These are phyloP conservation scores for Calliopum simillimum DNA, from an alignment of 2,888 invertebrate species.

Conservation along the genomic window DNA sequence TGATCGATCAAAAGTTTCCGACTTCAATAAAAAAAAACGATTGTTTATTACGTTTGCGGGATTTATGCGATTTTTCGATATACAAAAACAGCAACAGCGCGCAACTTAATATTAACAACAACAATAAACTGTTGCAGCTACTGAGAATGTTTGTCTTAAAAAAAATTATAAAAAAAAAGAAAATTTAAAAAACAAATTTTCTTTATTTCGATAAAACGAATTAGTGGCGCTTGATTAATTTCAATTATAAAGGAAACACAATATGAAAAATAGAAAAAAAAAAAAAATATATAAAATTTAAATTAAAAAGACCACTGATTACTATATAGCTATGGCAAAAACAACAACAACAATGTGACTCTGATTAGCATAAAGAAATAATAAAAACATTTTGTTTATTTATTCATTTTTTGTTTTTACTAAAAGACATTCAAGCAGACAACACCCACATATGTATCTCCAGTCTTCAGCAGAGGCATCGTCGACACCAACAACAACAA, in stretches of 20 bases:
- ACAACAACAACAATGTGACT: too few species aligned
- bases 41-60: not conserved
- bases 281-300: too few species aligned
- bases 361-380: too few species aligned
- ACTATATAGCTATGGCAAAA: too few species aligned
- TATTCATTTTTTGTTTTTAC: not conserved
- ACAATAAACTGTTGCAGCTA: not conserved
- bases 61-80: not conserved
- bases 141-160: not conserved
- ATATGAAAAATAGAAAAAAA: too few species aligned
- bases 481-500: not conserved
- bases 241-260: too few species aligned
- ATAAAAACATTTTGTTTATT: not conserved
- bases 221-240: too few species aligned
- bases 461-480: not conserved
- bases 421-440: not conserved
- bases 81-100: not conserved
- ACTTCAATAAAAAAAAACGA: constrained; percentile 16
- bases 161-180: too few species aligned
- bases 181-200: too few species aligned
- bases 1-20: constrained; percentile 14
- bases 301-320: too few species aligned
- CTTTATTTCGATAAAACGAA: too few species aligned
- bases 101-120: not conserved
- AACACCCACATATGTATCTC: not conserved